These are phyloP conservation scores for Zosterops pallidus DNA, from an alignment of 2,113 vertebrate genomes.

Conservation along the genomic window DNA sequence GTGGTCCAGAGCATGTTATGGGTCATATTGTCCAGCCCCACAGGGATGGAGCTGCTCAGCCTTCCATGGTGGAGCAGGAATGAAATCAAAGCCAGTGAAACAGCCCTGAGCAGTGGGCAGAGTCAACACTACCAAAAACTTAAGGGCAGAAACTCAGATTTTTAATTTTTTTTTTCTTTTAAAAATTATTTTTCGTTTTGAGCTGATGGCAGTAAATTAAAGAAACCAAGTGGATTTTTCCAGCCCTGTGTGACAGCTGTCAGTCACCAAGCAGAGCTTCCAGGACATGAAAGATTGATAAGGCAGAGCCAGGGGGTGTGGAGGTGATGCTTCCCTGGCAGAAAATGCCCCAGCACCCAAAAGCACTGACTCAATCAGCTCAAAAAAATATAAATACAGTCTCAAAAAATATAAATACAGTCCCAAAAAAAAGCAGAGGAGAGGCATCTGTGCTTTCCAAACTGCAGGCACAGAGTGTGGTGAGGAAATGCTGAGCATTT, in stretches of 20 bases:
- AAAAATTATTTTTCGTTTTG: background rate
- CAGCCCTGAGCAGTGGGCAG: no score
- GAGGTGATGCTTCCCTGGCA: background rate
- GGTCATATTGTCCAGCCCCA: fast-evolving
- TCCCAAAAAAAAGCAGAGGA: background rate
- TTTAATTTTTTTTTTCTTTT: background rate
- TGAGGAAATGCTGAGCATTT: background rate
- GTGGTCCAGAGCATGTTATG: background rate
- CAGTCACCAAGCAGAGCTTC: background rate
- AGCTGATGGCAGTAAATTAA: background rate
- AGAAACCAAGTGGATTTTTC: background rate
- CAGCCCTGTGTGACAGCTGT: background rate
- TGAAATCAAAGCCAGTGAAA: background rate
- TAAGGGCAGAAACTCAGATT: background rate
- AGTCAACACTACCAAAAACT: no score
- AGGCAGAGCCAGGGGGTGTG: background rate
- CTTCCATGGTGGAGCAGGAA: background rate
- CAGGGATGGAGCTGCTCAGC: background rate
- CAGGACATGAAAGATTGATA: background rate
- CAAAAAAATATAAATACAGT: background rate
- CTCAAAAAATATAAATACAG: background rate
- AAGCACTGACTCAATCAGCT: background rate
- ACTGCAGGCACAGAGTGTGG: fast-evolving
- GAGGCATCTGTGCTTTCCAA: background rate
- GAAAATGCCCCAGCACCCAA: background rate